Evolutionary conservation across 2,888 invertebrate species (phyloP).

Genomic region (Drosophila helvetica): DNA sequence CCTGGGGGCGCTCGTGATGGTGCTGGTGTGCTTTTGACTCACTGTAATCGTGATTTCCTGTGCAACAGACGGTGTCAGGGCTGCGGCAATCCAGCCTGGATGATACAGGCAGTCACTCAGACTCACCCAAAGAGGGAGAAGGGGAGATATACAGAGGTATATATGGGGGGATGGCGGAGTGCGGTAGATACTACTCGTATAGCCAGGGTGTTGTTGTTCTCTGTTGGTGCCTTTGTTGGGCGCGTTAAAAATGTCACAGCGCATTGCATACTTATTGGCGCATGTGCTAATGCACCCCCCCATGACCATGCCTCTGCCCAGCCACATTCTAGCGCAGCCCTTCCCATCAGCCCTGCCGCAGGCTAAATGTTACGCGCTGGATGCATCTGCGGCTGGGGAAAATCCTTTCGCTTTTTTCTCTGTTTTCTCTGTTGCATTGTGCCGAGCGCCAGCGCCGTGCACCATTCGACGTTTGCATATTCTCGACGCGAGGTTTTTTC

Average conservation of each 20-base stretch:
- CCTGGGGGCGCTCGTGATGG: not conserved
- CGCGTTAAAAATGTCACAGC: conserved; percentile 80
- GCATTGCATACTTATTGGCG: conserved; percentile 80
- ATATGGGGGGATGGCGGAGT: not conserved
- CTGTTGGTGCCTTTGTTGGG: conserved; percentile 59
- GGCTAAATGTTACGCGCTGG: conserved; percentile 74
- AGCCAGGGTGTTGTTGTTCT: conserved; percentile 39
- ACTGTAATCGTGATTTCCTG: conserved; percentile 77
- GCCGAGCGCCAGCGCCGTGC: not conserved
- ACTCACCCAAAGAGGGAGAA: not conserved
- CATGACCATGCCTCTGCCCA: not conserved
- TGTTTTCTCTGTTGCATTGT: conserved; percentile 21
- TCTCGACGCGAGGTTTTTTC: conserved; percentile 19
- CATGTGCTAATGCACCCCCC: conserved; percentile 72
- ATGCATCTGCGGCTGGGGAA: conserved; percentile 71
- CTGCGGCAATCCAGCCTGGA: conserved; percentile 37
- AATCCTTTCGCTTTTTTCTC: conserved; percentile 62
- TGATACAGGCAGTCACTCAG: conserved; percentile 20
- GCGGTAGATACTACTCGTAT: conserved; percentile 39
- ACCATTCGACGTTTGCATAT: conserved; percentile 56
- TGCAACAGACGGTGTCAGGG: conserved; percentile 61
- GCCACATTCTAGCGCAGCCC: not conserved
- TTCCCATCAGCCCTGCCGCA: conserved; percentile 47
- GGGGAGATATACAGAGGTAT: too few species aligned
- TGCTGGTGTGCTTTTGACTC: conserved; percentile 57